phyloP scores from a whole-genome alignment of 2,113 vertebrate genomes.

The Picathartes gymnocephalus region DNA sequence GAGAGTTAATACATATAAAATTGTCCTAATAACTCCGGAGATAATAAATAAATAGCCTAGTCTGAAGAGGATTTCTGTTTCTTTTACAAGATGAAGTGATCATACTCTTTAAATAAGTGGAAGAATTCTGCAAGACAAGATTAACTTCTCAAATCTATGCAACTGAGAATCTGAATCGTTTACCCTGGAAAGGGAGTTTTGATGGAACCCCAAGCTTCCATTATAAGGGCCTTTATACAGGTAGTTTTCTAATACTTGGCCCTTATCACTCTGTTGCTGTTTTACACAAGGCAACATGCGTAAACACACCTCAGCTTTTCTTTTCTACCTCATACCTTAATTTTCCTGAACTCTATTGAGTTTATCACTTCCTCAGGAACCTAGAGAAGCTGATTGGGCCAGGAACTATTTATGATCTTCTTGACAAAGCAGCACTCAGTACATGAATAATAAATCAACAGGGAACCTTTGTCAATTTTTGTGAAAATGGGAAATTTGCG shows the following conservation, averaged over 20 bases:
- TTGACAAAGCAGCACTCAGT: slow-evolving; percentile 27
- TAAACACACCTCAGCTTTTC: slow-evolving; percentile 37
- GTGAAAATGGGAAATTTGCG: slow-evolving; percentile 56
- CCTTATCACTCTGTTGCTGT: slow-evolving; percentile 4
- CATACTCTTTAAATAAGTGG: not conserved
- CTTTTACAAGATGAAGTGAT: not conserved
- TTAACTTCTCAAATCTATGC: not conserved
- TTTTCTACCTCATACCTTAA: slow-evolving; percentile 53
- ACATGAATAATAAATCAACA: slow-evolving; percentile 59
- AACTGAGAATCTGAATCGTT: not conserved
- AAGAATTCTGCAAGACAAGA: not conserved
- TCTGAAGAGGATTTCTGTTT: not conserved
- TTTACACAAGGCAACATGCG: slow-evolving; percentile 5
- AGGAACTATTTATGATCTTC: slow-evolving; percentile 51
- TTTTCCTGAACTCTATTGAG: slow-evolving; percentile 31
- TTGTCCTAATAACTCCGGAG: not conserved
- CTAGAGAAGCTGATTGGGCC: not conserved
- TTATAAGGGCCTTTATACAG: not conserved
- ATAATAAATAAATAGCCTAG: not conserved
- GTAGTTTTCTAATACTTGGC: not conserved
- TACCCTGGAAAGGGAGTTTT: not conserved
- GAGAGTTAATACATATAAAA: not conserved
- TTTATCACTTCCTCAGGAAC: slow-evolving; percentile 46
- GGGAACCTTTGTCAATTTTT: slow-evolving; percentile 23
- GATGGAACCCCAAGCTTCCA: not conserved